These are phyloP conservation scores for Thymallus thymallus DNA, from an alignment of 2,113 vertebrate species.

Conservation along the genomic window DNA sequence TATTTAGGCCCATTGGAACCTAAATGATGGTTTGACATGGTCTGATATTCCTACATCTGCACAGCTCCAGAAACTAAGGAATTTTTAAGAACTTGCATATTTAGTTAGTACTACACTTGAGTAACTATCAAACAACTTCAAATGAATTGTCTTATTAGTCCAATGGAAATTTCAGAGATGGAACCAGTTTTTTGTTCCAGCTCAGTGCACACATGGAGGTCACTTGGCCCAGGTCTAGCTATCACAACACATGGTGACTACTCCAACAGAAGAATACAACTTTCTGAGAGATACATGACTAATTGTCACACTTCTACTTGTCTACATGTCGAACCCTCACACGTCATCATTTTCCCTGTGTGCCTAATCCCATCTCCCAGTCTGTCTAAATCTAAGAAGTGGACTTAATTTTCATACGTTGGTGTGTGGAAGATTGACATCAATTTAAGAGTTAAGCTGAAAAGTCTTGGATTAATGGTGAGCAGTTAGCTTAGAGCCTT, in stretches of 20 bases:
- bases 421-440: constrained; percentile 62
- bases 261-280: background rate
- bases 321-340: constrained; percentile 20
- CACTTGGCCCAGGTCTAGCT: background rate
- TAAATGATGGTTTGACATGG: background rate
- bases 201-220: too few relatives aligned
- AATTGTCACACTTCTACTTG: background rate
- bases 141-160: background rate
- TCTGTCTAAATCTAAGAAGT: constrained; percentile 12
- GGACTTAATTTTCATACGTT: constrained; percentile 48
- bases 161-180: background rate
- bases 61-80: background rate
- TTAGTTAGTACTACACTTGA: background rate
- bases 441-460: constrained; percentile 65
- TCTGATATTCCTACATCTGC: background rate
- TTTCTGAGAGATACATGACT: background rate
- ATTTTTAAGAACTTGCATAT: background rate
- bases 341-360: background rate
- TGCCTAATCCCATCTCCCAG: constrained; percentile 23
- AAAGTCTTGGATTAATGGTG: constrained; percentile 58
- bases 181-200: background rate
- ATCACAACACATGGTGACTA: background rate
- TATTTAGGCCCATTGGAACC: background rate
- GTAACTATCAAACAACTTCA: background rate
- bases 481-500: constrained; percentile 49